Conservation (phyloP, 2,797 vertebrate species). For the Scomberomorus guttatus region DNA sequence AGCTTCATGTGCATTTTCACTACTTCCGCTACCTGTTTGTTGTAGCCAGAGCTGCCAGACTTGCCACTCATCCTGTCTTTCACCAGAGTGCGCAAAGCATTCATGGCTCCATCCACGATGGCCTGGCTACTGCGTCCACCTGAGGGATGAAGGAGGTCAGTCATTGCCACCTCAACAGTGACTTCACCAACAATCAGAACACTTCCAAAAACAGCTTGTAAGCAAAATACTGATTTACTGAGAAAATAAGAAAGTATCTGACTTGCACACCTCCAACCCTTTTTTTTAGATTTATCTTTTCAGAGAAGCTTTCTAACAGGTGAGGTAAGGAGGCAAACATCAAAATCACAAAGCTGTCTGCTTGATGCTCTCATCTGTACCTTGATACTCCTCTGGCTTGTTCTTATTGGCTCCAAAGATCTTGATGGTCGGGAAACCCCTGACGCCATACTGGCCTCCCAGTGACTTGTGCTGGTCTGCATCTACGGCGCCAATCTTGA, state of each 20-base stretch:
- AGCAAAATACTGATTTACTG: background rate
- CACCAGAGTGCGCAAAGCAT: slow-evolving; percentile 87
- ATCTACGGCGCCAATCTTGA: slow-evolving; percentile 95
- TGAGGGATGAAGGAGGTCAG: slow-evolving; percentile 61
- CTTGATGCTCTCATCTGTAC: slow-evolving; percentile 74
- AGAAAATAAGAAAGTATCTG: background rate
- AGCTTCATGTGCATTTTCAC: fast-evolving
- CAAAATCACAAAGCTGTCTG: background rate
- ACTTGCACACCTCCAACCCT: background rate
- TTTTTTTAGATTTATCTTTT: background rate
- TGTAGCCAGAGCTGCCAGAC: slow-evolving; percentile 88
- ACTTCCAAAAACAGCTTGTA: background rate
- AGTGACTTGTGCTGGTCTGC: slow-evolving; percentile 95
- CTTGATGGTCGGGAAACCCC: slow-evolving; percentile 97
- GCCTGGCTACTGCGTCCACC: slow-evolving; percentile 93
- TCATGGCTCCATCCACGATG: slow-evolving; percentile 92
- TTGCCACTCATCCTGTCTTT: slow-evolving; percentile 92
- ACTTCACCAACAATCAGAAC: background rate
- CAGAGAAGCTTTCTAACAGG: background rate
- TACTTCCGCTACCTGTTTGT: slow-evolving; percentile 72
- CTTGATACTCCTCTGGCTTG: slow-evolving; percentile 96
- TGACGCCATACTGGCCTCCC: slow-evolving; percentile 92
- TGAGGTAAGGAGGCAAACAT: background rate
- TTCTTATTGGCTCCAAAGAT: slow-evolving; percentile 96
- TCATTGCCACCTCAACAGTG: too few relatives aligned